Percentiles rank a stretch among this genome's conserved stretches.
phyloP scores from a whole-genome alignment of 2,797 vertebrate species.

The Gymnothorax javanicus region DNA sequence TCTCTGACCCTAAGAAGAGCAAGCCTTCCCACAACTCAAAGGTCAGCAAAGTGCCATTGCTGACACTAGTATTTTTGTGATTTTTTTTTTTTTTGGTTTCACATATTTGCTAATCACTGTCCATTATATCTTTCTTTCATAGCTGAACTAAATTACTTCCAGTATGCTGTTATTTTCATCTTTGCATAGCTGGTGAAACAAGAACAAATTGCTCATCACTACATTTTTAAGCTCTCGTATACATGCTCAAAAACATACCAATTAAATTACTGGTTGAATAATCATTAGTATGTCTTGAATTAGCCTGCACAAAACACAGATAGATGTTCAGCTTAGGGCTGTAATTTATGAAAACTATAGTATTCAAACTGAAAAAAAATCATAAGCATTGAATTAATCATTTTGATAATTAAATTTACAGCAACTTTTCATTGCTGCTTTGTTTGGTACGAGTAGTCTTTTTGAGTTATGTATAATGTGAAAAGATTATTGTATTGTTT shows the following conservation, averaged over 20 bases:
- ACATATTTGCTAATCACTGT: background rate
- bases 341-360: too few species aligned
- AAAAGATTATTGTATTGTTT: background rate
- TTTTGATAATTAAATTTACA: background rate
- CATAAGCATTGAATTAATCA: background rate
- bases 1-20: slow-evolving; percentile 98
- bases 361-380: background rate
- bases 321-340: background rate
- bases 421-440: background rate
- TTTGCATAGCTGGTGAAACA: background rate
- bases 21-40: slow-evolving; percentile 94
- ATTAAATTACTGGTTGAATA: background rate
- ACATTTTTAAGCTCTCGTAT: background rate
- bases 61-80: too few species aligned
- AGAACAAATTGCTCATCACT: background rate
- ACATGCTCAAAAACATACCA: background rate
- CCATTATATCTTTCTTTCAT: background rate
- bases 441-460: background rate
- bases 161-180: background rate
- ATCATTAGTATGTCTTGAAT: background rate
- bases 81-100: too few species aligned
- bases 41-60: slow-evolving; percentile 69
- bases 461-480: background rate
- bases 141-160: background rate
- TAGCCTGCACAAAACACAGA: background rate